These are phyloP conservation scores for Chloroceryle amazona DNA, from an alignment of 2,797 vertebrate genomes.

Conservation along the genomic window DNA sequence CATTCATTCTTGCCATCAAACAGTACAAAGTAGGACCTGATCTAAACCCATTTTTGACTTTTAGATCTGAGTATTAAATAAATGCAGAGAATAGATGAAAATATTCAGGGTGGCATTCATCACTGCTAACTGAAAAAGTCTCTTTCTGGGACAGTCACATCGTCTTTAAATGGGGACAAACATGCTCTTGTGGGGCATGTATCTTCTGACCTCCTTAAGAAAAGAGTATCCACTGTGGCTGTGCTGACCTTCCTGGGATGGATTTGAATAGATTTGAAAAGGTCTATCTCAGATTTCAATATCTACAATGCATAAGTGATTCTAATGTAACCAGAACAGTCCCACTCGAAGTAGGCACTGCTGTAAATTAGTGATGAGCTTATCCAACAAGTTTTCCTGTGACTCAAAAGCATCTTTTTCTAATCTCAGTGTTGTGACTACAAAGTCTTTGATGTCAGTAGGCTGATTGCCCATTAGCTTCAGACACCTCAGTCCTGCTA, in stretches of 20 bases:
- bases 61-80: not conserved
- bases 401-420: not conserved
- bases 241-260: not conserved
- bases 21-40: not conserved
- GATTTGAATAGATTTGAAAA: not conserved
- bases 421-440: not conserved
- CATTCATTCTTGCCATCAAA: not conserved
- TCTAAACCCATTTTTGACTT: not conserved
- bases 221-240: not conserved
- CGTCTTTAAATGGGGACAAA: not conserved
- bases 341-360: accelerated
- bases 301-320: not conserved
- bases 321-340: accelerated
- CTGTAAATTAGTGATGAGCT: not conserved
- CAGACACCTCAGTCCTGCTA: not conserved
- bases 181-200: not conserved
- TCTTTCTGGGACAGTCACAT: not conserved
- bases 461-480: not conserved
- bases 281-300: not conserved
- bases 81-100: not conserved
- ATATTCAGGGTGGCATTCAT: not conserved
- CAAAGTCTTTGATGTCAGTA: not conserved
- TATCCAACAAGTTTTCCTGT: not conserved
- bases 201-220: not conserved
- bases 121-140: not conserved